phyloP scores from a whole-genome alignment of 1,140 invertebrate genomes.

The Drosophila lacertosa region DNA sequence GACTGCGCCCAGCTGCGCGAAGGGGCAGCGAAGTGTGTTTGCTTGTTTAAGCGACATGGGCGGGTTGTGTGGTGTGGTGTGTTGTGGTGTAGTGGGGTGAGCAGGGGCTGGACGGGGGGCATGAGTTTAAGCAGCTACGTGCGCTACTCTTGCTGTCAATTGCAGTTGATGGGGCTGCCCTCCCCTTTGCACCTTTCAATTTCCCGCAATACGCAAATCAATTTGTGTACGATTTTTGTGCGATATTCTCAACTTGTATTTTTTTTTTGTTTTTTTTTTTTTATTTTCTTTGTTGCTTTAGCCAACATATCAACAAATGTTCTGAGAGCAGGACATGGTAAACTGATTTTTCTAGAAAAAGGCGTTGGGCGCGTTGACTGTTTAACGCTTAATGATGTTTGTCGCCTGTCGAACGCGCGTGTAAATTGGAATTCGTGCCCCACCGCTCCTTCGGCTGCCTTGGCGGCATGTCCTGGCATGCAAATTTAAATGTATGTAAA shows the following conservation, averaged over 20 bases:
- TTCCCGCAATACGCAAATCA: conserved; percentile 52
- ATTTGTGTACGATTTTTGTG: conserved; percentile 41
- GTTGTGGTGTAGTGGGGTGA: no score
- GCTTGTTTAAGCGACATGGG: conserved; percentile 44
- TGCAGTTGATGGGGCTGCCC: conserved; percentile 37
- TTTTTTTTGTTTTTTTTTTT: conserved; percentile 17
- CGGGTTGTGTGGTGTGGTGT: no score
- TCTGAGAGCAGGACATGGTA: conserved; percentile 13
- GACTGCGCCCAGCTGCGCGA: not conserved
- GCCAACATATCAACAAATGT: conserved; percentile 38
- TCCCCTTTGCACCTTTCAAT: conserved; percentile 31
- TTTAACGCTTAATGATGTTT: conserved; percentile 64
- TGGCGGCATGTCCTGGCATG: conserved; percentile 32
- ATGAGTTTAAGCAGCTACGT: conserved; percentile 30
- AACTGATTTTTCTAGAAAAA: conserved; percentile 5
- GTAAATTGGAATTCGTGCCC: conserved; percentile 58
- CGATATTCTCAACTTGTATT: conserved; percentile 18
- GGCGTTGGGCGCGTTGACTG: conserved; percentile 21
- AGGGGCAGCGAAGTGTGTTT: conserved; percentile 33
- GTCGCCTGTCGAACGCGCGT: conserved; percentile 56
- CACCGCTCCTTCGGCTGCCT: not conserved
- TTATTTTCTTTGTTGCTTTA: not conserved
- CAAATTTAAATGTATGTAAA: conserved; percentile 68
- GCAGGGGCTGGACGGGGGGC: no score
- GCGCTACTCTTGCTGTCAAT: conserved; percentile 49